Percentiles rank a stretch among this genome's conserved stretches.
These are phyloP conservation scores for Psix sp. DNA, from an alignment of 1,140 invertebrate species.

Conservation along the genomic window DNA sequence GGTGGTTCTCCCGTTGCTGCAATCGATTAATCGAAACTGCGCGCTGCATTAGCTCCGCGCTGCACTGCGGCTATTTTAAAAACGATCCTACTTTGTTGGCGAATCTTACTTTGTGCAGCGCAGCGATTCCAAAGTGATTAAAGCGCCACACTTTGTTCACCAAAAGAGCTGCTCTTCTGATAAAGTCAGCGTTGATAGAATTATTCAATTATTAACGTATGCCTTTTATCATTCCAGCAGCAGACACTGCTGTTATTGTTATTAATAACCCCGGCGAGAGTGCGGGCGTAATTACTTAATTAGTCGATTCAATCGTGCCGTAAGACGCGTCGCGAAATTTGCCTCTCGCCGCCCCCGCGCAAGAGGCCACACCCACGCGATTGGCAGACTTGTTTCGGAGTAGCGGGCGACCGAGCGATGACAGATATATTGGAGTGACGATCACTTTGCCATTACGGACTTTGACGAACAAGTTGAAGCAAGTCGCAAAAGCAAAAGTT, in stretches of 20 bases:
- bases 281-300: constrained; percentile 37
- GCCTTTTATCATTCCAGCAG: constrained; percentile 21
- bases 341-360: too few species aligned
- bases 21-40: constrained; percentile 11
- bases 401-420: constrained; percentile 25
- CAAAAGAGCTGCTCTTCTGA: constrained; percentile 26
- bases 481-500: constrained; percentile 38
- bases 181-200: constrained; percentile 31
- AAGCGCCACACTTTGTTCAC: constrained; percentile 25
- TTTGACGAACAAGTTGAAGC: constrained; percentile 53
- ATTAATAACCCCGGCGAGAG: constrained; percentile 7
- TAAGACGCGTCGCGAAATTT: too few species aligned
- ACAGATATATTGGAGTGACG: constrained; percentile 46
- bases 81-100: constrained; percentile 5
- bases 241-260: constrained; percentile 1
- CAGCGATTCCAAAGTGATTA: constrained; percentile 22
- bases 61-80: constrained; percentile 20
- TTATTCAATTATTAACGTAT: constrained; percentile 33
- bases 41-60: constrained; percentile 1
- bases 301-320: too few species aligned
- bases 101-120: constrained; percentile 20
- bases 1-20: not conserved
- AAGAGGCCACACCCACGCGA: constrained; percentile 39
- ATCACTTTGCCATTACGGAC: constrained; percentile 56
- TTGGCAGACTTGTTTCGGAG: constrained; percentile 41